phyloP scores from a whole-genome alignment of 2,113 vertebrate species.

The Prolemur simus region DNA sequence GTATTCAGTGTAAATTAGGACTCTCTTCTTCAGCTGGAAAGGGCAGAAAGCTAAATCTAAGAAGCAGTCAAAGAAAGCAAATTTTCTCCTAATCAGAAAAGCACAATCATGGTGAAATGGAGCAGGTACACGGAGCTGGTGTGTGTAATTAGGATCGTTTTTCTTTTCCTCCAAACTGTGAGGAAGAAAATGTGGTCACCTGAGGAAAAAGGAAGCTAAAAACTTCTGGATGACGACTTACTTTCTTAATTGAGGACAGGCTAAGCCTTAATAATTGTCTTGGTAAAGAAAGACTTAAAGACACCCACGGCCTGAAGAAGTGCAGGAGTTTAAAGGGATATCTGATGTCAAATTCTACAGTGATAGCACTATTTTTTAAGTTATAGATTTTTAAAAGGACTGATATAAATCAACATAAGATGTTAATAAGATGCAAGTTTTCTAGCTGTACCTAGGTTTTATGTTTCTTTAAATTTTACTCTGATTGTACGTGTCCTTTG shows the following conservation, averaged over 20 bases:
- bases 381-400: not conserved
- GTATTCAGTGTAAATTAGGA: slow-evolving; percentile 71
- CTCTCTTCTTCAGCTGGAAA: slow-evolving; percentile 62
- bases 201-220: not conserved
- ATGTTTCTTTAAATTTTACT: slow-evolving; percentile 2
- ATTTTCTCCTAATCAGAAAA: slow-evolving; percentile 72
- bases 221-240: not conserved
- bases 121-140: slow-evolving; percentile 31
- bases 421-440: not conserved
- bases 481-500: not conserved
- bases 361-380: not conserved
- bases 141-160: slow-evolving; percentile 52
- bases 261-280: not conserved
- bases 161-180: not conserved
- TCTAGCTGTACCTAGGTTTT: not conserved
- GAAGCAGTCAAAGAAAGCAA: slow-evolving; percentile 64
- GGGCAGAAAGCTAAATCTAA: slow-evolving; percentile 73
- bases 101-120: slow-evolving; percentile 38
- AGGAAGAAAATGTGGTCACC: slow-evolving; percentile 21
- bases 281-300: slow-evolving; percentile 2
- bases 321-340: not conserved
- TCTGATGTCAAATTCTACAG: not conserved
- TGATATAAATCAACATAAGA: not conserved
- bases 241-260: slow-evolving; percentile 5
- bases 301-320: not conserved